These are phyloP conservation scores for Xiphophorus birchmanni DNA, from an alignment of 2,797 vertebrate genomes.

Conservation along the genomic window DNA sequence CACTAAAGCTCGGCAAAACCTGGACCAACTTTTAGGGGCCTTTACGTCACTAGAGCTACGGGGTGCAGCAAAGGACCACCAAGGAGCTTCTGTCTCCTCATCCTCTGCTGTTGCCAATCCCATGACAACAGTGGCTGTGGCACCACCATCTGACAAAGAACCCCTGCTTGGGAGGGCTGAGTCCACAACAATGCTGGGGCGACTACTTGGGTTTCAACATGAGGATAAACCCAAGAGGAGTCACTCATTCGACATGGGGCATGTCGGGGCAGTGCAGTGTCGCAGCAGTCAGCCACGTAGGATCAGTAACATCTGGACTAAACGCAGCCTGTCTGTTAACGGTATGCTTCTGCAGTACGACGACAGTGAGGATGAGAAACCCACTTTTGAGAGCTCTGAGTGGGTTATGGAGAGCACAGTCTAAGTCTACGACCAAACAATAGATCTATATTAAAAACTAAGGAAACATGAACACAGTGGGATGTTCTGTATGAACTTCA, in stretches of 20 bases:
- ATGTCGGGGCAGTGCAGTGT: conserved; percentile 83
- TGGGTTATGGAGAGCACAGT: conserved; percentile 99
- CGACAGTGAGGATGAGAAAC: conserved; percentile 87
- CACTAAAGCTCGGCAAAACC: conserved; percentile 86
- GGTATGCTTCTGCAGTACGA: conserved; percentile 97
- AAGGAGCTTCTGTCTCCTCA: conserved; percentile 75
- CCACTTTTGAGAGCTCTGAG: conserved; percentile 89
- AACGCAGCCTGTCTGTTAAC: conserved; percentile 96
- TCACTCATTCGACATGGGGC: conserved; percentile 98
- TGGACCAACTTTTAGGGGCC: conserved; percentile 93
- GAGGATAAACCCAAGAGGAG: conserved; percentile 94
- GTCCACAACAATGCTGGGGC: conserved; percentile 86
- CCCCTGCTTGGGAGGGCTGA: conserved; percentile 90
- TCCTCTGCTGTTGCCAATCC: conserved; percentile 59
- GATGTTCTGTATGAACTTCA: conserved; percentile 74
- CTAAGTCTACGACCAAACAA: conserved; percentile 75
- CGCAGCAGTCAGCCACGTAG: conserved; percentile 90
- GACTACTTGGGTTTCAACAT: conserved; percentile 89
- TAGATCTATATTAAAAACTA: conserved; percentile 52
- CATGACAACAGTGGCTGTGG: conserved; percentile 79
- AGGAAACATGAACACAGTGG: conserved; percentile 33
- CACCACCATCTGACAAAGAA: conserved; percentile 89
- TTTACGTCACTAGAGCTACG: conserved; percentile 94
- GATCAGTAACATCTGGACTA: conserved; percentile 98
- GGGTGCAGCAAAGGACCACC: conserved; percentile 86